These are phyloP conservation scores for Halyomorpha halys DNA, from an alignment of 1,140 invertebrate genomes.

Conservation along the genomic window DNA sequence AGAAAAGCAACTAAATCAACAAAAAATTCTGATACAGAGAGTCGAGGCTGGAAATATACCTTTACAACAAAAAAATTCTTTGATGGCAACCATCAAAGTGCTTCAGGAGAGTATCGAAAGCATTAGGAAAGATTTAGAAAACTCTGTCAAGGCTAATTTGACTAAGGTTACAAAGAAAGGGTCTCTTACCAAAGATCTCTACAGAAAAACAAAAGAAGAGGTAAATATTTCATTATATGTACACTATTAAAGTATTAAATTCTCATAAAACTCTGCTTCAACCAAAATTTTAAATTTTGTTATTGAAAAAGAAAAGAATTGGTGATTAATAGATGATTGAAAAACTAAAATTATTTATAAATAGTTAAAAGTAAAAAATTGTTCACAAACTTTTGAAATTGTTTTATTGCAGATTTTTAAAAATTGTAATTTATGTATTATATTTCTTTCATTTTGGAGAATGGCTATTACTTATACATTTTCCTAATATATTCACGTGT, in stretches of 20 bases:
- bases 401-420: too few relatives aligned
- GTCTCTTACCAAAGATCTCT: slow-evolving; percentile 21
- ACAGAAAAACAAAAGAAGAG: slow-evolving; percentile 32
- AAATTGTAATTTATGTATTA: too few relatives aligned
- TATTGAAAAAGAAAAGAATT: too few relatives aligned
- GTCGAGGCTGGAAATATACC: slow-evolving; percentile 52
- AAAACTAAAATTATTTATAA: too few relatives aligned
- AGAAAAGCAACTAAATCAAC: slow-evolving; percentile 65
- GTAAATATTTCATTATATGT: slow-evolving; percentile 24
- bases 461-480: too few relatives aligned
- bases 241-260: not conserved
- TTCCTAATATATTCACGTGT: too few relatives aligned
- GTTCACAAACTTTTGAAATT: too few relatives aligned
- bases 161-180: slow-evolving; percentile 16
- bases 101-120: slow-evolving; percentile 61
- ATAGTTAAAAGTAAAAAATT: too few relatives aligned
- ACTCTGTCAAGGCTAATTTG: slow-evolving; percentile 28
- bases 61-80: slow-evolving; percentile 51
- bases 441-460: too few relatives aligned
- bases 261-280: too few relatives aligned
- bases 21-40: slow-evolving; percentile 60
- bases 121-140: slow-evolving; percentile 54
- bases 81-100: slow-evolving; percentile 62
- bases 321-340: too few relatives aligned
- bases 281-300: too few relatives aligned